Percentiles rank a stretch among this genome's conserved stretches.
Evolutionary conservation across 2,888 invertebrate species (phyloP).

Genomic region (Platerodrilus igneus): DNA sequence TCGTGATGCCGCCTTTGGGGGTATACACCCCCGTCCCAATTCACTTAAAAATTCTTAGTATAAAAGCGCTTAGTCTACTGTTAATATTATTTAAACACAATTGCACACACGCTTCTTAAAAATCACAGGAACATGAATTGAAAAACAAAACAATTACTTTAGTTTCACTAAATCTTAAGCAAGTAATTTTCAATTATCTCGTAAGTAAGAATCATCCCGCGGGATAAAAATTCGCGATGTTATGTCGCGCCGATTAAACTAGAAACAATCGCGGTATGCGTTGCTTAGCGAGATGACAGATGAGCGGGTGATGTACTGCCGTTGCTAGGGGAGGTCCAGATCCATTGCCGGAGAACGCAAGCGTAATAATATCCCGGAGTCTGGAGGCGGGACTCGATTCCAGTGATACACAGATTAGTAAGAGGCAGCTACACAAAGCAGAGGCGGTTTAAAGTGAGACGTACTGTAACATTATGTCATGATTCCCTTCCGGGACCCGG

Average conservation of each 20-base stretch:
- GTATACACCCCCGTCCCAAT: constrained; percentile 29
- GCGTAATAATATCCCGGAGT: constrained; percentile 23
- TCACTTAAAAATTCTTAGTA: too few relatives aligned
- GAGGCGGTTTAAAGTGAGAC: constrained; percentile 29
- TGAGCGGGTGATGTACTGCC: constrained; percentile 36
- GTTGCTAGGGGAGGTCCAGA: constrained; percentile 46
- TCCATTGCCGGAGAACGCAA: constrained; percentile 23
- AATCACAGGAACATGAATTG: too few relatives aligned
- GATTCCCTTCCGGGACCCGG: constrained; percentile 34
- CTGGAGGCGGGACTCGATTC: constrained; percentile 26
- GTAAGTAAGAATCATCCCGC: too few relatives aligned
- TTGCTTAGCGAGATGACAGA: constrained; percentile 29
- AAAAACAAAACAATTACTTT: too few relatives aligned
- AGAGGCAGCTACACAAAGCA: constrained; percentile 23
- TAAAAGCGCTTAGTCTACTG: too few relatives aligned
- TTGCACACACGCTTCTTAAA: too few relatives aligned
- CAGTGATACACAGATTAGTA: constrained; percentile 19
- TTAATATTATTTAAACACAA: too few relatives aligned
- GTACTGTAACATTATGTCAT: constrained; percentile 22
- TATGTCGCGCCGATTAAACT: constrained; percentile 22
- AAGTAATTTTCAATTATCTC: too few relatives aligned
- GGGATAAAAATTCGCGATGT: constrained; percentile 19
- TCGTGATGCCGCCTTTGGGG: constrained; percentile 47
- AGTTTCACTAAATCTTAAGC: too few relatives aligned
- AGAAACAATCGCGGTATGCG: constrained; percentile 24